Evolutionary conservation across 92 coral and sea anemone genomes (phyloP), one percentile per base, ranked within the genome.

Genomic region (Bergia puertoricense): DNA sequence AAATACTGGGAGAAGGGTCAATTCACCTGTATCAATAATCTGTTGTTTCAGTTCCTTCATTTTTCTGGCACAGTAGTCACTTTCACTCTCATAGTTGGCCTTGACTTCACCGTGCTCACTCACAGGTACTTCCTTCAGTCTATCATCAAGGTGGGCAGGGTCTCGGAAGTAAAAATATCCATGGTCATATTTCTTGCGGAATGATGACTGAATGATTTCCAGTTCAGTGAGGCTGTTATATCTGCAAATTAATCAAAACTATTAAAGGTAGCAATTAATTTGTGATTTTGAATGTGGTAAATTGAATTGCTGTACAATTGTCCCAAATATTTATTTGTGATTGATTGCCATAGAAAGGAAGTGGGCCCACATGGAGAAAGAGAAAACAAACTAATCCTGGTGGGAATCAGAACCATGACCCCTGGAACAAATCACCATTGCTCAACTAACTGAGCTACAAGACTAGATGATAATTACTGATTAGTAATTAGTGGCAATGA

Each of bases 101-200:
- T 86, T 81, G 36, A 95, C 62, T 72, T 77, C 80, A 0, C 84
- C 93, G 13, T 81, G 89, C 9, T 86, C 77, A 51, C 78, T 78
- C 18, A 72, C 11, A 22, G 85, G 88, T 15, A 87, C 88, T 48
- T 78, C 85, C 59, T 89, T 86, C 79, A 90, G 86, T 81, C 89
- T 90, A 44, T 93, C 93, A 20, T 93, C 89, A 8, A 91, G 81
- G 42, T 93, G 95, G 6, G 86, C 79, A 9, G 95, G 92, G 85
- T 91, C 92, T 51, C 96, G 96, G 89, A 97, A 97, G 91, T 97
- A 97, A 86, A 97, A 97, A 88, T 95, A 97, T 20, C 98, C 97
- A 86, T 95, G 91, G 86, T 95, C 96, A 57, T 94, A 95, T 74
- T 94, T 96, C 90, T 94, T 96, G 43, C 98, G 97, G 84, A 97